Base-by-base conservation (phyloP, 2,113 vertebrate genomes). In the Amphiprion percula region DNA sequence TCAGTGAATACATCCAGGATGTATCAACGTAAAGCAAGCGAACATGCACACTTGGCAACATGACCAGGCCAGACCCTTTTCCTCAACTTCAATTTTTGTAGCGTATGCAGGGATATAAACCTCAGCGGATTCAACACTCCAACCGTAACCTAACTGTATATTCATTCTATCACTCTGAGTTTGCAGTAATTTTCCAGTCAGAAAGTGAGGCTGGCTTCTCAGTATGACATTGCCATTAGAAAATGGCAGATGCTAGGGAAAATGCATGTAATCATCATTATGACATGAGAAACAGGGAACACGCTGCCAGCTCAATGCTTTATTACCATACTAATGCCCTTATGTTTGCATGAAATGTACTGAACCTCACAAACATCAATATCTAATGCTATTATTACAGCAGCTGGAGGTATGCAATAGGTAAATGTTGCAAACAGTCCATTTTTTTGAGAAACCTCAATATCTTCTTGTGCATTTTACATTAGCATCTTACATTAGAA, bases 1-100 rank as follows among this genome's bases (percentile, higher is more conserved):
- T 75, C 37, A 71, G 71, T 26, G 70, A 82, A 73, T 63, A 47
- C 53, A 73, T 62, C 39, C 61, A 52, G 39, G 50, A 74, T 62
- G 52, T 28, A 59, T 58, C 7, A n/a, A 71, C 4, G 19, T 59
- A 68, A 70, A 77, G 60, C 46, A 74, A 68, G 65, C 47, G 71
- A 68, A 74, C 28, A 30, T 28, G 52, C 10, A 23, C 21, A 69
- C 54, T 16, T 72, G 55, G 15, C 23, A 2, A 0, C 4, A 39
- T 61, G 28, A 70, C 39, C 19, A 12, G 56, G 44, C 41, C 63
- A 68, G 26, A 68, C 7, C 17, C 21, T 61, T 61, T 50, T 10
- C 26, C 1, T 66, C 39, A 62, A 61, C 15, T 39, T 67, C 19
- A 4, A 73, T 53, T 75, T 70, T 26, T 63, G 26, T 54, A 26